phyloP scores from a whole-genome alignment of 2,888 invertebrate genomes.

The Parapristionchus giblindavisi region DNA sequence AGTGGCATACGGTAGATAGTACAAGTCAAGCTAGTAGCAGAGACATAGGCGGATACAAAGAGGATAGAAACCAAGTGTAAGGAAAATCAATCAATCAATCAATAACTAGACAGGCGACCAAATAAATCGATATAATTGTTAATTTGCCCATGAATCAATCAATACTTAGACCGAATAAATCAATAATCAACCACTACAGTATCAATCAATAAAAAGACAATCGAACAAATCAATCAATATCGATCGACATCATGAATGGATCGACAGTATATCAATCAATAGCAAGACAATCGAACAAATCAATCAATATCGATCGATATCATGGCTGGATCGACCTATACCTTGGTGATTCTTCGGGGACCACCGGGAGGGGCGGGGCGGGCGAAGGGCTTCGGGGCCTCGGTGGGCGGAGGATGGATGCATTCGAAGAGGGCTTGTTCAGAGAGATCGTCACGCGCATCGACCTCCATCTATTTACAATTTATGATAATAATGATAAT shows the following conservation, averaged over 20 bases:
- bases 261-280: constrained; percentile 15
- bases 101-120: no score
- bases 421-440: constrained; percentile 94
- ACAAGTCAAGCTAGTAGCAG: no score
- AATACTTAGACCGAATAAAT: constrained; percentile 18
- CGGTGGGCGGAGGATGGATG: constrained; percentile 74
- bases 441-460: constrained; percentile 87
- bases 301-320: background rate
- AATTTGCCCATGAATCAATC: no score
- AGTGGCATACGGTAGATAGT: no score
- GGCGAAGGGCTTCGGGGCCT: constrained; percentile 82
- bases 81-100: no score
- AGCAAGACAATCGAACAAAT: background rate
- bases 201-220: constrained; percentile 6
- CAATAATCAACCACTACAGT: background rate
- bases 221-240: constrained; percentile 24
- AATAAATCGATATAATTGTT: no score
- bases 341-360: constrained; percentile 65
- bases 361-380: constrained; percentile 89
- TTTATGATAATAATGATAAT: background rate
- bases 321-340: constrained; percentile 33
- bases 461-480: constrained; percentile 78
- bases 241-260: background rate
- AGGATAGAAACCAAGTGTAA: no score
- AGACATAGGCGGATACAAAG: no score